Base-by-base conservation (phyloP, 2,888 invertebrate genomes). In the Yponomeuta cagnagella region DNA sequence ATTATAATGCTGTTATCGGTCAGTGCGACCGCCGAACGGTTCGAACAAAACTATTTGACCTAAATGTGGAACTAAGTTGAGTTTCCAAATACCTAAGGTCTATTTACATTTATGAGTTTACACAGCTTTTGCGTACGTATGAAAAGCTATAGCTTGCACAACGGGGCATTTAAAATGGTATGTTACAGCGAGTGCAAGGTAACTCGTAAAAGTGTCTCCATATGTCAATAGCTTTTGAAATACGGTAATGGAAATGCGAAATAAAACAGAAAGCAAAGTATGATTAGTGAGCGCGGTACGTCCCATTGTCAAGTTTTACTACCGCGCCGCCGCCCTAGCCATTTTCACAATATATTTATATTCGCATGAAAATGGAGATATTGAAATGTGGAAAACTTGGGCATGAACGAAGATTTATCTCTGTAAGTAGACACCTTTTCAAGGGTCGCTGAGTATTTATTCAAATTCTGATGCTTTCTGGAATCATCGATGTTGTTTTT, bases 191-290 rank as follows among this genome's bases (percentile, higher is more conserved):
- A 83, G 81, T 80, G 81, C 80, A 80, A 80, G 81, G 86, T 85
- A 82, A 88, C 87, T 88, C 90, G 83, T 91, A 91, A 91, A 91
- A 90, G 89, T 88, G 89, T 87, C 90, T 83, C 52, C 90, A 87
- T 90, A 88, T 88, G 90, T 91, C 91, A 91, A 91, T 92, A 91
- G 89, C 84, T 90, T 90, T 89, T 90, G 91, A 90, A 91, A 90
- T 91, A 91, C 87, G 89, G 86, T 91, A 92, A 92, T 91, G 91
- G 91, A 92, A 91, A 92, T 90, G 86, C 86, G 90, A 89, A 90
- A 90, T 92, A 92, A 91, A 91, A 91, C 89, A 89, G 89, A 90
- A 91, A 90, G 90, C 90, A 92, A 89, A 90, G 89, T 90, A 89
- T 90, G 90, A 91, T 90, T 90, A 91, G 91, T 90, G 89, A 88